Evolutionary conservation across 2,113 vertebrate genomes (phyloP).

Genomic region (Petrocephalus microphthalmus): DNA sequence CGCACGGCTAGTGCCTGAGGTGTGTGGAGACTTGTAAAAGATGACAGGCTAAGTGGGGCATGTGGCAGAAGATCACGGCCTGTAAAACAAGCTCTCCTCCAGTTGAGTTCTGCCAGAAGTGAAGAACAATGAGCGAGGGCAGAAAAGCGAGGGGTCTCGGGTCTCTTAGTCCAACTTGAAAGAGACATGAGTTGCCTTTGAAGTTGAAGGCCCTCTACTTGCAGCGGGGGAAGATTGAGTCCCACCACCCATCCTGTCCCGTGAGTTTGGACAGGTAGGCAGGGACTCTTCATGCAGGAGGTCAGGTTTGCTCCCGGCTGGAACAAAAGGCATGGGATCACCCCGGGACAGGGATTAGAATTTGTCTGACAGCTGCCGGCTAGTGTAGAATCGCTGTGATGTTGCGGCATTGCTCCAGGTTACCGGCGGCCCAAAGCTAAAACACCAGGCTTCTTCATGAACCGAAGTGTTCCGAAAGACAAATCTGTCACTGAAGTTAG

Average conservation of each 20-base stretch:
- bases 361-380: slow-evolving; percentile 53
- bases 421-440: slow-evolving; percentile 8
- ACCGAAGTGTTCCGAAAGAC: background rate
- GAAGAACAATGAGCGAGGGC: slow-evolving; percentile 35
- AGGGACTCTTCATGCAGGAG: slow-evolving; percentile 12
- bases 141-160: slow-evolving; percentile 44
- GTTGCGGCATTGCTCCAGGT: background rate
- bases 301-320: slow-evolving; percentile 19
- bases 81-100: background rate
- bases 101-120: background rate
- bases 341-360: slow-evolving; percentile 46
- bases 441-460: background rate
- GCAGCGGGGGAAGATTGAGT: background rate
- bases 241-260: slow-evolving; percentile 8
- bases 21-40: background rate
- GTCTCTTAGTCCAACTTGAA: slow-evolving; percentile 54
- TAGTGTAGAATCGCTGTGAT: background rate
- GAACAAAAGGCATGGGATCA: slow-evolving; percentile 46
- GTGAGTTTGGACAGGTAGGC: slow-evolving; percentile 28
- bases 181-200: slow-evolving; percentile 53
- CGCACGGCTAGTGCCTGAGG: background rate
- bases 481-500: background rate
- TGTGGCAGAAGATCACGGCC: background rate
- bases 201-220: slow-evolving; percentile 50
- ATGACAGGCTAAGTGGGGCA: slow-evolving; percentile 12